Base-by-base conservation (phyloP, 2,113 vertebrate species). In the Semicossyphus pulcher region DNA sequence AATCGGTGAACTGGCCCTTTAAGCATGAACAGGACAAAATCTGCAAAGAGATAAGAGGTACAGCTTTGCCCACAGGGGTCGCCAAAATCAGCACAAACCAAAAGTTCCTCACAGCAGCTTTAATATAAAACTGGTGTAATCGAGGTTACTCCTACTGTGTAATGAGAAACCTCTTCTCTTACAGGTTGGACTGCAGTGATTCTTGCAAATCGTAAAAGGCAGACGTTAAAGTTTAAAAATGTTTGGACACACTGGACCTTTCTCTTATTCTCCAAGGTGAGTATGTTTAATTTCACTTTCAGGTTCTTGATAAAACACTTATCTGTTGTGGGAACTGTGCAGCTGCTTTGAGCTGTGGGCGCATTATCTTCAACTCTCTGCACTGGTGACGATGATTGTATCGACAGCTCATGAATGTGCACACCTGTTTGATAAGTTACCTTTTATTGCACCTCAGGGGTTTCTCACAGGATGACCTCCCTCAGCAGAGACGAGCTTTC, bases 211-310 rank as follows among this genome's bases (percentile, higher is more conserved):
- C 29, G 18, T 28, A 66, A 37, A 29, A 66, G 34, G 34, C 32
- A 10, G 7, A 59, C 23, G 1, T 0, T 1, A 0, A 0, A 23
- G 28, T 41, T 60, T 72, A 21, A 87, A 42, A 56, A 92, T 92
- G 91, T 89, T 57, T 66, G 81, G 86, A 76, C 75, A 81, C 65
- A 12, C 0, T 3, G 21, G 10, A 4, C 81, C 81, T 0, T 92
- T 90, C 70, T 85, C 91, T 26, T 91, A 90, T 41, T 60, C 86
- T 34, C 73, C 81, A 8, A 65, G 85, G 91, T 92, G 8, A 80
- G 85, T 80, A 16, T 6, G 1, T 2, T 20, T 34, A 5, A 45
- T 70, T 68, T 29, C 16, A 53, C 14, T 47, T 41, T 45, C 4
- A 29, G 16, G 5, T 12, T 34, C 4, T 4, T 51, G 25, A 51